Evolutionary conservation across 2,888 invertebrate genomes (phyloP).

Genomic region (Lasioglossum vierecki): DNA sequence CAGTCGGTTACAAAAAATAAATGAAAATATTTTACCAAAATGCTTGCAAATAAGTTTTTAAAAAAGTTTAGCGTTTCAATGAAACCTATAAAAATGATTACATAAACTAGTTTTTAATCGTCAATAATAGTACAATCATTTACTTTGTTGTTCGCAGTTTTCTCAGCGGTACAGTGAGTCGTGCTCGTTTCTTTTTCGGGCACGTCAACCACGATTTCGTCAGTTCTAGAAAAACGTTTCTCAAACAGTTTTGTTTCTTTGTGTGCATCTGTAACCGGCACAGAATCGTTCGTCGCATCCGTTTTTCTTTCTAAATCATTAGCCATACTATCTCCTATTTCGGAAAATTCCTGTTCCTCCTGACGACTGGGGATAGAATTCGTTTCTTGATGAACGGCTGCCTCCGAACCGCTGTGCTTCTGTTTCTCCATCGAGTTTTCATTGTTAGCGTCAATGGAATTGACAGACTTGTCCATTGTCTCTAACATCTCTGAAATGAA

Average conservation of each 20-base stretch:
- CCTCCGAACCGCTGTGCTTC: constrained; percentile 7
- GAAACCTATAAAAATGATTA: constrained; percentile 22
- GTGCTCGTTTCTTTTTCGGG: neutral
- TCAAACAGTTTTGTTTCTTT: neutral
- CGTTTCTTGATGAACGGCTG: neutral
- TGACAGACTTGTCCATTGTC: constrained; percentile 32
- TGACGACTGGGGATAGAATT: neutral
- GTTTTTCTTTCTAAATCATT: constrained; percentile 23
- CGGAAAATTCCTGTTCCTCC: neutral
- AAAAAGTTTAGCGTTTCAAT: constrained; percentile 25
- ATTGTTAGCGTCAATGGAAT: constrained; percentile 19
- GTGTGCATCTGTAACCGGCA: neutral
- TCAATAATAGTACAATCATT: constrained; percentile 70
- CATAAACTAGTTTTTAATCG: constrained; percentile 46
- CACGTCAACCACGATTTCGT: constrained; percentile 3
- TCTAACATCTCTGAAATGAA: constrained; percentile 74
- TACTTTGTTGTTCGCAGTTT: constrained; percentile 33
- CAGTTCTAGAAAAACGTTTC: neutral
- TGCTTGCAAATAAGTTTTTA: neutral
- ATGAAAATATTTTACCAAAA: neutral
- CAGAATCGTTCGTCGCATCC: neutral
- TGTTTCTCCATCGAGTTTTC: neutral
- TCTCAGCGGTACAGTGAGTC: constrained; percentile 10
- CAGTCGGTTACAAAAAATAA: neutral
- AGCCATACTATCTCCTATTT: constrained; percentile 13